Percentiles rank a stretch among this genome's conserved stretches.
Conservation (phyloP, 2,113 vertebrate genomes). For the Elaphurus davidianus region DNA sequence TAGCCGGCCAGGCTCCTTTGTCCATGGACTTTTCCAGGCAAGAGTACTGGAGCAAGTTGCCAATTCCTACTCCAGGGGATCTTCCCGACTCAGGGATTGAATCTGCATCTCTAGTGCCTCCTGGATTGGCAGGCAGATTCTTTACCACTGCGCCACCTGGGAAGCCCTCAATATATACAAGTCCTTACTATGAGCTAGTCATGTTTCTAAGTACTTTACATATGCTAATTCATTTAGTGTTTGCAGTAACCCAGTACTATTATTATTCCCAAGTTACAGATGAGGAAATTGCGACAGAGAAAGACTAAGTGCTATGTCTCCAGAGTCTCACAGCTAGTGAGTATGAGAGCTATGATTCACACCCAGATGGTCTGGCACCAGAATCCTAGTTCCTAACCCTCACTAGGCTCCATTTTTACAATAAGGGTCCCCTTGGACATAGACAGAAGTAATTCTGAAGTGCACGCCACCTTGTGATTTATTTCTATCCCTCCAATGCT, state of each 20-base stretch:
- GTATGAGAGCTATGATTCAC: neutral
- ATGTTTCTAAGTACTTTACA: neutral
- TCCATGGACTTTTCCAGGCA: neutral
- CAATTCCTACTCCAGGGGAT: neutral
- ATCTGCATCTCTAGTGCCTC: neutral
- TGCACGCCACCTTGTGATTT: neutral
- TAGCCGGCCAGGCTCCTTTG: neutral
- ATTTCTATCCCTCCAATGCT: neutral
- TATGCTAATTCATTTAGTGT: neutral
- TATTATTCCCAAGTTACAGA: neutral
- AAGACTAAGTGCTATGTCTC: neutral
- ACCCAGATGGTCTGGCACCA: neutral
- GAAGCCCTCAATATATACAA: neutral
- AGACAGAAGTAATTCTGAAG: neutral
- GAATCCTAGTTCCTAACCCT: neutral
- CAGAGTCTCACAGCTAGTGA: neutral
- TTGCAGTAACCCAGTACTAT: neutral
- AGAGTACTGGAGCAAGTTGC: neutral
- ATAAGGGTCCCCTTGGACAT: neutral
- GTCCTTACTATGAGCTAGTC: neutral
- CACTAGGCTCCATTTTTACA: neutral
- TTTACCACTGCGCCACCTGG: neutral
- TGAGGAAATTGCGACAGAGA: neutral
- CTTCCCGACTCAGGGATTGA: neutral
- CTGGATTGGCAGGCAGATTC: neutral